Conservation (phyloP, 2,888 invertebrate genomes). For the Drosophila falleni region DNA sequence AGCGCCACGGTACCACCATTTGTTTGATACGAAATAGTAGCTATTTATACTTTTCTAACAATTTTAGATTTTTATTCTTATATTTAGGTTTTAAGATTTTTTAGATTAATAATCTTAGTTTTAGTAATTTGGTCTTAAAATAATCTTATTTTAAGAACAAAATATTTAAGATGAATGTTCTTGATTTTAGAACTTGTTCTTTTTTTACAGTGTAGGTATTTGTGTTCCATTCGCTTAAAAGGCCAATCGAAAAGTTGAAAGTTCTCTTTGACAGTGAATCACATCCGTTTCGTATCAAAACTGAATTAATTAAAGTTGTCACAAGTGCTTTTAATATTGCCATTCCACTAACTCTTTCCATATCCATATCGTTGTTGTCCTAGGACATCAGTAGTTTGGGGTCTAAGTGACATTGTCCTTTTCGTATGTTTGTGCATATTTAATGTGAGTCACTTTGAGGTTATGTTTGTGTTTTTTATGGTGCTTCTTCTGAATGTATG, state of each 20-base stretch:
- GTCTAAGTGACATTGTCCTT: slow-evolving; percentile 54
- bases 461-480: slow-evolving; percentile 51
- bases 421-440: slow-evolving; percentile 65
- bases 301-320: slow-evolving; percentile 68
- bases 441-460: slow-evolving; percentile 64
- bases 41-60: too few relatives aligned
- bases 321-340: slow-evolving; percentile 36
- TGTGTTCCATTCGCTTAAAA: slow-evolving; percentile 25
- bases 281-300: slow-evolving; percentile 50
- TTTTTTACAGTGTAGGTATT: too few relatives aligned
- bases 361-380: slow-evolving; percentile 8
- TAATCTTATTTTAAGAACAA: too few relatives aligned
- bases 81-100: too few relatives aligned
- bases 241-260: slow-evolving; percentile 40
- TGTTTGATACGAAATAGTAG: too few relatives aligned
- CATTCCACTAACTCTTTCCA: neutral
- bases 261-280: slow-evolving; percentile 15
- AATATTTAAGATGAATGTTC: too few relatives aligned
- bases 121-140: too few relatives aligned
- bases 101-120: too few relatives aligned
- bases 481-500: slow-evolving; percentile 26
- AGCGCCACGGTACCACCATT: too few relatives aligned
- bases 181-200: too few relatives aligned
- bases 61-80: too few relatives aligned
- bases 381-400: slow-evolving; percentile 7